Base-by-base conservation (phyloP, 1,140 invertebrate genomes). In the Zaprionus tsacasi region DNA sequence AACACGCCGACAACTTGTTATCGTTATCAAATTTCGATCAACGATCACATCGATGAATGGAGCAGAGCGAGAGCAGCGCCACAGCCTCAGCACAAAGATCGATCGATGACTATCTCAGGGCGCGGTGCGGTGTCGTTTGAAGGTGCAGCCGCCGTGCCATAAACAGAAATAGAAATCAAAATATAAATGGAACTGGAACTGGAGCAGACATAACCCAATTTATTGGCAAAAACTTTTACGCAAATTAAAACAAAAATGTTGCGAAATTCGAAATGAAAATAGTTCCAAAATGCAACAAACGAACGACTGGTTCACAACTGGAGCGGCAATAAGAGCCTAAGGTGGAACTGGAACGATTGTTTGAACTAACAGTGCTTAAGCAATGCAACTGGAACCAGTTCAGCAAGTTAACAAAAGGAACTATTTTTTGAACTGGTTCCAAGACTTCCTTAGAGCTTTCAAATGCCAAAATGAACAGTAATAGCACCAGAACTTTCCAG, bases 11-110 rank as follows among this genome's bases (percentile, higher is more conserved):
- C 89, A 91, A 59, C 68, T 63, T 81, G 85, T 79, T 75, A 70
- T 70, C 72, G 72, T 70, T 91, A 91, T 91, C 89, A 76, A 67
- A 81, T 76, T 87, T 60, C 55, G 78, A 72, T 77, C 72, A n/a
- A 63, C 55, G 75, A 72, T 77, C 72, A 12, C 69, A 69, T 70
- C 63, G 52, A 69, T 68, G 68, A 63, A 71, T 68, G 21, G 17
- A 63, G 21, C 1, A 1, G 55, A 45, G 63, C 63, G 21, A 1
- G 55, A 45, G 63, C 63, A 65, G 63, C 63, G 63, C 63, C 50
- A 65, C 58, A 10, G 17, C 21, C 43, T 38, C 30, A 7, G 2
- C 11, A 52, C n/a, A 36, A 66, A 48, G 64, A 70, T 70, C 17
- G 76, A 61, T 78, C 64, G 58, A 78, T 81, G 35, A 40, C 13